phyloP scores from a whole-genome alignment of 2,797 vertebrate genomes.

The Prunella strophiata region DNA sequence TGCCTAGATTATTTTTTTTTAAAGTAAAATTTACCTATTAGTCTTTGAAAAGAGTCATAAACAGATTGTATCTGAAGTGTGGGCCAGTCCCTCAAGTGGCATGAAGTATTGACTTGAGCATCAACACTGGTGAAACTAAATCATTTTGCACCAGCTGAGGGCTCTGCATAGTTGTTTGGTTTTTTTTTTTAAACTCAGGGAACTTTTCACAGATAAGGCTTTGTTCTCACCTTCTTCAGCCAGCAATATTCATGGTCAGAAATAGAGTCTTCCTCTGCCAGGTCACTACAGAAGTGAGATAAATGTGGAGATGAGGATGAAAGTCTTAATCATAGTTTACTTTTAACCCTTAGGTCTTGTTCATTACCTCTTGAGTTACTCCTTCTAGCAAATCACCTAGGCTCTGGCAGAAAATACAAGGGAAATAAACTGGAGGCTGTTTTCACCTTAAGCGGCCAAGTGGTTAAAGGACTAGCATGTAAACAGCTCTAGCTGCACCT shows the following conservation, averaged over 20 bases:
- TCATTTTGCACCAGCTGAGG: constrained; percentile 15
- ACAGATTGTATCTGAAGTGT: neutral
- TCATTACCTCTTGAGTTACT: constrained; percentile 13
- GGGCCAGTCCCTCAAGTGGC: neutral
- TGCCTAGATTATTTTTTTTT: neutral
- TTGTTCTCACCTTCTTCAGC: neutral
- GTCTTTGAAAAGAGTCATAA: neutral
- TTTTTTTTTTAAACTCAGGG: neutral
- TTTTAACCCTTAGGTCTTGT: constrained; percentile 37
- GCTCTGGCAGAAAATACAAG: constrained; percentile 31
- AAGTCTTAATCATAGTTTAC: constrained; percentile 43
- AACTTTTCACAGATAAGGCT: neutral
- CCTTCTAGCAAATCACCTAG: constrained; percentile 10
- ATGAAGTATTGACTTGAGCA: neutral
- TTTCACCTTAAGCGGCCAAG: constrained; percentile 67
- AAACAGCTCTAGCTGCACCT: constrained; percentile 66
- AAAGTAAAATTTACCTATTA: neutral
- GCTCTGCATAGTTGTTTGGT: neutral
- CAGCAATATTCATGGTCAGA: neutral
- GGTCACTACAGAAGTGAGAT: constrained; percentile 42
- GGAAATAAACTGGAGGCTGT: constrained; percentile 24
- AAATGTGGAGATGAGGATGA: constrained; percentile 30
- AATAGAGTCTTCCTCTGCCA: neutral
- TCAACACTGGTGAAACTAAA: neutral
- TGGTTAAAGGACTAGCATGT: constrained; percentile 64